A percentile compares a stretch with the other conserved stretches of the same genome.
phyloP scores from a whole-genome alignment of 2,888 invertebrate species.

The Microchrysa polita region DNA sequence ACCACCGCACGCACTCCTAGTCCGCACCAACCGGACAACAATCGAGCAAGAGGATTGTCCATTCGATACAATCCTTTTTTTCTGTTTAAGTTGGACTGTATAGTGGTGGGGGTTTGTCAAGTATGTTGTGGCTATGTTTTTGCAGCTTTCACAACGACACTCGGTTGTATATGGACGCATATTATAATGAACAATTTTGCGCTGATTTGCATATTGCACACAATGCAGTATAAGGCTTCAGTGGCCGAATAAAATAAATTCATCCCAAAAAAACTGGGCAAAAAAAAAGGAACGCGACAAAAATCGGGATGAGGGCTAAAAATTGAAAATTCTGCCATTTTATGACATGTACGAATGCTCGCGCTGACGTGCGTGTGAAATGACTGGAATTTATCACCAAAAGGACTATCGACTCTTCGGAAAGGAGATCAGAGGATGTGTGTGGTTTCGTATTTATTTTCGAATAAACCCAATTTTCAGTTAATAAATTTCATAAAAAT shows the following conservation, averaged over 20 bases:
- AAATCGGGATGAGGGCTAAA: background rate
- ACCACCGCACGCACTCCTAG: too few species aligned
- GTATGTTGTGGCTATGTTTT: background rate
- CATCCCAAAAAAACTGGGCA: background rate
- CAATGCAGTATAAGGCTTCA: background rate
- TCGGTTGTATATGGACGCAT: too few species aligned
- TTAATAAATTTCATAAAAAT: background rate
- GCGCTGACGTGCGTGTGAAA: background rate
- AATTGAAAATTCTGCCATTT: too few species aligned
- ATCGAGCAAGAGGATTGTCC: too few species aligned
- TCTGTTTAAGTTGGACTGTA: too few species aligned
- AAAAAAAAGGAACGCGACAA: background rate
- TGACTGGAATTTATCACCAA: background rate
- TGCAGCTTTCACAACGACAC: too few species aligned
- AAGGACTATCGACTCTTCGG: too few species aligned
- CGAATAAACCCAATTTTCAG: background rate
- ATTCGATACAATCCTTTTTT: too few species aligned
- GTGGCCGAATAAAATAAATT: too few species aligned
- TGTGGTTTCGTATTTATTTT: background rate
- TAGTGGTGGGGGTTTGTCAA: too few species aligned
- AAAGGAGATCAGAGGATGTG: background rate
- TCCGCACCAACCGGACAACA: too few species aligned
- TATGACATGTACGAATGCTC: too few species aligned
- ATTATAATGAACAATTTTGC: slow-evolving; percentile 19
- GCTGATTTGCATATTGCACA: slow-evolving; percentile 18